These are phyloP conservation scores for Silurus meridionalis DNA, from an alignment of 2,113 vertebrate genomes.

Conservation along the genomic window DNA sequence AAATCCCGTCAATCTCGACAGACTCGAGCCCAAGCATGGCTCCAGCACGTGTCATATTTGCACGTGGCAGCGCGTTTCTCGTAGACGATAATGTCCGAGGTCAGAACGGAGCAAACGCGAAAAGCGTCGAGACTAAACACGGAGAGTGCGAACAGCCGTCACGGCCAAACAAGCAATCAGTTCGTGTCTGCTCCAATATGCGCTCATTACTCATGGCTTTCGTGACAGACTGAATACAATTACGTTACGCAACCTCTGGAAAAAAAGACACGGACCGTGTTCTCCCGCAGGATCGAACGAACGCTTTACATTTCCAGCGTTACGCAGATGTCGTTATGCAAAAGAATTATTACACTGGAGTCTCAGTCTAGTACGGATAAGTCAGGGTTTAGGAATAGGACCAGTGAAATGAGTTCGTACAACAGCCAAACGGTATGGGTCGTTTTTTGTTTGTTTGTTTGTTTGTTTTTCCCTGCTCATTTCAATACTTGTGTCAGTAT, in stretches of 20 bases:
- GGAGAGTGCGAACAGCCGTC: conserved; percentile 31
- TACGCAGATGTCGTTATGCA: not conserved
- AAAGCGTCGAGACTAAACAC: conserved; percentile 39
- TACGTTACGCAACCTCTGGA: not conserved
- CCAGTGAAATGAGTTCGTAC: not conserved
- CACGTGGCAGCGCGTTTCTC: conserved; percentile 18
- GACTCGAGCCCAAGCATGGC: not conserved
- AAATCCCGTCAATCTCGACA: not conserved
- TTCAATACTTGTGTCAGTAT: not conserved
- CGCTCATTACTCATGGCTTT: conserved; percentile 1
- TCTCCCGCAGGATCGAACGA: not conserved
- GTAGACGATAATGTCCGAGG: conserved; percentile 34
- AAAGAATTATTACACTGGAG: not conserved
- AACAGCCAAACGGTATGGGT: not conserved
- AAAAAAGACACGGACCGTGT: not conserved
- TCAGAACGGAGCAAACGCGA: conserved; percentile 34
- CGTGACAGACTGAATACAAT: not conserved
- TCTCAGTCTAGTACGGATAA: no score
- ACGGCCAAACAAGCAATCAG: conserved; percentile 30
- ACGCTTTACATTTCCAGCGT: not conserved
- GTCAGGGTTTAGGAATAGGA: not conserved
- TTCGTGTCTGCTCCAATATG: not conserved
- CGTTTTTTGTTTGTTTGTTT: no score
- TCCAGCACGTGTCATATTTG: not conserved
- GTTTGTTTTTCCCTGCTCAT: not conserved